Percentiles rank a stretch among this genome's conserved stretches.
Evolutionary conservation across 2,797 vertebrate genomes (phyloP).

Genomic region (Pelodytes ibericus): DNA sequence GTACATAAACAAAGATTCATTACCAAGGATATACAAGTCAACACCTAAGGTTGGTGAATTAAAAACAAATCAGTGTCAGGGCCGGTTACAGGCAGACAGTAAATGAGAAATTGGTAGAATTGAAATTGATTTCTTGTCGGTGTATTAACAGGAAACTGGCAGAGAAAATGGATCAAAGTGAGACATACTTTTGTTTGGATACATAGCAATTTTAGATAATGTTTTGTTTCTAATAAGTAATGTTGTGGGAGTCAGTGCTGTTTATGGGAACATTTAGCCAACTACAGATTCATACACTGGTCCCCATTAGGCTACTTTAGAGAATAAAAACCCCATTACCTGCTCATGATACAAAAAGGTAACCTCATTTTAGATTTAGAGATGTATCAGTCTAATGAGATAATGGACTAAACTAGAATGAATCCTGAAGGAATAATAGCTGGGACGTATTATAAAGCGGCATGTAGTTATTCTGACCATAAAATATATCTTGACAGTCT

Average conservation of each 20-base stretch:
- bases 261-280: background rate
- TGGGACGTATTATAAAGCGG: background rate
- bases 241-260: background rate
- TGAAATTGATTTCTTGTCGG: slow-evolving; percentile 48
- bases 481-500: background rate
- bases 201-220: slow-evolving; percentile 39
- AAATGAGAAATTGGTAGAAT: slow-evolving; percentile 42
- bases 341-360: background rate
- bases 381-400: background rate
- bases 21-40: slow-evolving; percentile 34
- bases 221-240: slow-evolving; percentile 27
- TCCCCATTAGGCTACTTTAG: background rate
- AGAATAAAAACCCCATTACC: background rate
- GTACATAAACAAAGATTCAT: slow-evolving; percentile 51
- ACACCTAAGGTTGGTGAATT: slow-evolving; percentile 43
- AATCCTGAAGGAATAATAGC: background rate
- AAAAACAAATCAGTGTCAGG: slow-evolving; percentile 49
- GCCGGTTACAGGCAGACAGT: slow-evolving; percentile 25
- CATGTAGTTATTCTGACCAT: background rate
- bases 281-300: background rate
- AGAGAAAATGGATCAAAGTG: slow-evolving; percentile 41
- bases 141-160: slow-evolving; percentile 35
- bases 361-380: background rate
- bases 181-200: slow-evolving; percentile 28
- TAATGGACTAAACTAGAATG: background rate